Evolutionary conservation across 2,797 vertebrate genomes (phyloP).

Genomic region (Hydrophis major): DNA sequence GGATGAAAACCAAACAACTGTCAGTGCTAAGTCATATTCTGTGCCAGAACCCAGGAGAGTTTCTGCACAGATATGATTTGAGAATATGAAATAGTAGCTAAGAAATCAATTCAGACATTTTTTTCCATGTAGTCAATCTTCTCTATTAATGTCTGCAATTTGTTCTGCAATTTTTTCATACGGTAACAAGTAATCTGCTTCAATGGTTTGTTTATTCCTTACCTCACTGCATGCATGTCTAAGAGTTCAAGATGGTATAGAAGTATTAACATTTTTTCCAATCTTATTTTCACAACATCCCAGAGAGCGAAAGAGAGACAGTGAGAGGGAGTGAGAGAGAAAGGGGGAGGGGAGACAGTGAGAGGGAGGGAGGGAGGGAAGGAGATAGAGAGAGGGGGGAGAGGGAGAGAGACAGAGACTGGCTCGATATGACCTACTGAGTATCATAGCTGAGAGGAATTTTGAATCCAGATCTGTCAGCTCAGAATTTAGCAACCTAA

Average conservation of each 20-base stretch:
- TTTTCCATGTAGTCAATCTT: not conserved
- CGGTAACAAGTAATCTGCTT: not conserved
- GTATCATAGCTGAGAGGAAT: not conserved
- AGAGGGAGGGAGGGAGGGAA: not conserved
- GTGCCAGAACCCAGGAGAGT: not conserved
- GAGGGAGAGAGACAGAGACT: not conserved
- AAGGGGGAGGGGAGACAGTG: not conserved
- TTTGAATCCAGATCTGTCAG: not conserved
- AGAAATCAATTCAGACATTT: not conserved
- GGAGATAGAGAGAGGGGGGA: not conserved
- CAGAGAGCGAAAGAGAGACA: not conserved
- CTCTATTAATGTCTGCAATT: too few relatives aligned
- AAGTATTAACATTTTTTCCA: not conserved
- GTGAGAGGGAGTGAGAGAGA: not conserved
- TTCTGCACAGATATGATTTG: not conserved
- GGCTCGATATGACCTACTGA: not conserved
- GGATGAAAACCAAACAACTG: not conserved
- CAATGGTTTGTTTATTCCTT: not conserved
- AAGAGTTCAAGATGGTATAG: not conserved
- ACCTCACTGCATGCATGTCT: not conserved
- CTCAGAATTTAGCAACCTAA: not conserved
- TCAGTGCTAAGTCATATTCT: not conserved
- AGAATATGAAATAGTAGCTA: not conserved
- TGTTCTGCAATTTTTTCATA: not conserved
- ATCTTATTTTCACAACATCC: not conserved